Evolutionary conservation across 2,113 vertebrate species (phyloP).

Genomic region (Vireo altiloquus): DNA sequence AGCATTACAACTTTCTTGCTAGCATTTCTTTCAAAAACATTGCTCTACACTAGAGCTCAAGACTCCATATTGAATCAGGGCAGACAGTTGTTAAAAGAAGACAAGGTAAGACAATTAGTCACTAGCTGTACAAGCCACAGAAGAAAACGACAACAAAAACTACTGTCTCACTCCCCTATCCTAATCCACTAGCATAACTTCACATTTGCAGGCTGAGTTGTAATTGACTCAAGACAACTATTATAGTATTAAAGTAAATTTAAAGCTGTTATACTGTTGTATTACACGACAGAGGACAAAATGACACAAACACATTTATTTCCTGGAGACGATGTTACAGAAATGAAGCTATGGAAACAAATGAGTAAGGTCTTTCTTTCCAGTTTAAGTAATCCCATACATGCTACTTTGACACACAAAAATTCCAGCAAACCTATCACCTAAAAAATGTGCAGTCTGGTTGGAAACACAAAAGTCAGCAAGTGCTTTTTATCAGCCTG

Average conservation of each 20-base stretch:
- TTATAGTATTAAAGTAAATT: neutral
- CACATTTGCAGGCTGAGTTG: neutral
- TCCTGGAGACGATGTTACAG: neutral
- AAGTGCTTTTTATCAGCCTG: neutral
- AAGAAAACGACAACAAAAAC: neutral
- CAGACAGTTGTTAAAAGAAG: neutral
- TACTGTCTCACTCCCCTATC: neutral
- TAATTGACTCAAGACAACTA: neutral
- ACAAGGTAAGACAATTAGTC: neutral
- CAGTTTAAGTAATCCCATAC: neutral
- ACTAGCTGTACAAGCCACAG: neutral
- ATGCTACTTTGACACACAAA: neutral
- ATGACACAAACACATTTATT: neutral
- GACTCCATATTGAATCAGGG: neutral
- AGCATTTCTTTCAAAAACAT: neutral
- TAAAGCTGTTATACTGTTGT: neutral
- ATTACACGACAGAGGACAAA: neutral
- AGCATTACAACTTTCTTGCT: neutral
- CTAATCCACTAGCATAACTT: neutral
- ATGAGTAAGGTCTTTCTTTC: neutral
- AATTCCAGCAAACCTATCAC: neutral
- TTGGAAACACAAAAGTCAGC: neutral
- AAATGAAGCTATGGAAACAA: neutral
- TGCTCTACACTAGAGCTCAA: neutral
- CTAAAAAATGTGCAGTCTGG: neutral